These are phyloP conservation scores for Buathra laborator DNA, from an alignment of 2,888 invertebrate species.

Conservation along the genomic window DNA sequence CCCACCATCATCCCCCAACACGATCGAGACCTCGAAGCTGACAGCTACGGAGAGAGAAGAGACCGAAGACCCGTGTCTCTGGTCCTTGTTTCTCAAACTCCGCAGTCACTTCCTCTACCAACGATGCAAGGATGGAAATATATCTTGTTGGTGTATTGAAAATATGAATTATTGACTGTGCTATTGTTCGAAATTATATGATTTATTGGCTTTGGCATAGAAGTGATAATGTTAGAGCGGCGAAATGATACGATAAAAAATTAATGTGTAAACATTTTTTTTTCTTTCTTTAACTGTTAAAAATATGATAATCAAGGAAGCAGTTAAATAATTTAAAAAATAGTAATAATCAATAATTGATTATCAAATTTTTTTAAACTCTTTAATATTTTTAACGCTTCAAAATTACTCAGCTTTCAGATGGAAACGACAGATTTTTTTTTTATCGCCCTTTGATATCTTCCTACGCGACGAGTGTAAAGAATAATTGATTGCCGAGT, in stretches of 20 bases:
- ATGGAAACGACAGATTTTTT: too few species aligned
- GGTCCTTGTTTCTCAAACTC: conserved; percentile 40
- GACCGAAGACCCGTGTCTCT: conserved; percentile 10
- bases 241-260: not conserved
- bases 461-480: not conserved
- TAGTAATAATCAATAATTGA: too few species aligned
- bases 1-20: conserved; percentile 1
- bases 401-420: too few species aligned
- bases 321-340: too few species aligned
- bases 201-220: not conserved
- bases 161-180: conserved; percentile 3
- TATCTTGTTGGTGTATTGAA: conserved; percentile 5
- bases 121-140: not conserved
- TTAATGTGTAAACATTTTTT: too few species aligned
- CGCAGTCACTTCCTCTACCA: not conserved
- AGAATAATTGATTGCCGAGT: not conserved
- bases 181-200: conserved; percentile 9
- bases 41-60: conserved; percentile 53
- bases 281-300: too few species aligned
- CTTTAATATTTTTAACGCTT: too few species aligned
- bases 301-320: too few species aligned
- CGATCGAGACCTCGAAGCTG: conserved; percentile 38
- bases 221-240: not conserved
- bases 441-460: not conserved
- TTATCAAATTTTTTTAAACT: too few species aligned